Evolutionary conservation across 2,888 invertebrate genomes (phyloP).

Genomic region (Brachylomia viminalis): DNA sequence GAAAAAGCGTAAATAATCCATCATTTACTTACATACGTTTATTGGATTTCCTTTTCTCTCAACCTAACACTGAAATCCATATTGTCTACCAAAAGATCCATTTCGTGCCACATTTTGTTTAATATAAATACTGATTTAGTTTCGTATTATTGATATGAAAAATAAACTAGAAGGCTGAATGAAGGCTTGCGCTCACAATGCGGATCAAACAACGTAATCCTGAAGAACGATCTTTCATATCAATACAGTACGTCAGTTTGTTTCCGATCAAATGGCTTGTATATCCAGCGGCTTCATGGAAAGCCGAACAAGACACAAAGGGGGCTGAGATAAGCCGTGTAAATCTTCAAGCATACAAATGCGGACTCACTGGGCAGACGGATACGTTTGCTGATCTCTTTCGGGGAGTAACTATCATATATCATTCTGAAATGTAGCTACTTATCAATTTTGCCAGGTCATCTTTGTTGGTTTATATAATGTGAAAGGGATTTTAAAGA

Average conservation of each 20-base stretch:
- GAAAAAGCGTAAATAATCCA: conserved; percentile 47
- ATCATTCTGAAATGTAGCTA: conserved; percentile 68
- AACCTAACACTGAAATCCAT: conserved; percentile 36
- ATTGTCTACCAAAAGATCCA: conserved; percentile 30
- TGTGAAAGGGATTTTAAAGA: conserved; percentile 31
- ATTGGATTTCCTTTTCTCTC: conserved; percentile 52
- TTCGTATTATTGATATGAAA: conserved; percentile 58
- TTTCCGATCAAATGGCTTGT: conserved; percentile 70
- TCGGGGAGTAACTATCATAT: conserved; percentile 65
- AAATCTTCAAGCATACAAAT: conserved; percentile 81
- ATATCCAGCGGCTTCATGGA: conserved; percentile 67
- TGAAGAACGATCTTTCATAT: conserved; percentile 68
- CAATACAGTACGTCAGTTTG: conserved; percentile 69
- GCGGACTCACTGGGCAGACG: conserved; percentile 68
- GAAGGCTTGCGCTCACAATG: conserved; percentile 57
- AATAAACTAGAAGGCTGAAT: conserved; percentile 57
- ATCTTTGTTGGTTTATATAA: conserved; percentile 27
- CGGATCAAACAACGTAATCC: conserved; percentile 64
- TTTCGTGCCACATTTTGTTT: conserved; percentile 42
- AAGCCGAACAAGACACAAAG: conserved; percentile 79
- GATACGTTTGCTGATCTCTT: conserved; percentile 73
- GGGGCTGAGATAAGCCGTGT: conserved; percentile 77
- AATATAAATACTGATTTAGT: conserved; percentile 63
- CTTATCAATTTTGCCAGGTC: conserved; percentile 65
- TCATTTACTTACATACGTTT: conserved; percentile 47